These are phyloP conservation scores for Chlamydotis undulata DNA, from an alignment of 2,113 vertebrate species.

Conservation along the genomic window DNA sequence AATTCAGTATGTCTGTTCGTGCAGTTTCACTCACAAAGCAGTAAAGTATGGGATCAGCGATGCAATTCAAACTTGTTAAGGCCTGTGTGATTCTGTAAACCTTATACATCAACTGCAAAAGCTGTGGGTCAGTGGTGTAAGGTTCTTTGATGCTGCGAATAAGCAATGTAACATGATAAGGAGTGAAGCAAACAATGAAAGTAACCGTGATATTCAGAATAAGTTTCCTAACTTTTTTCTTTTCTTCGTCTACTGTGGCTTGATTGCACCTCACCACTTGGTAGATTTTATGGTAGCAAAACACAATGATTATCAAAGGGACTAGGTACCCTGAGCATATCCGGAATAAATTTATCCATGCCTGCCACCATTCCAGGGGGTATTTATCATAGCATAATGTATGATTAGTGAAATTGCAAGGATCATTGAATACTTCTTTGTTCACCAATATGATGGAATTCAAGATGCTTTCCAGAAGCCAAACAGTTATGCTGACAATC, in stretches of 20 bases:
- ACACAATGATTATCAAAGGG: constrained; percentile 77
- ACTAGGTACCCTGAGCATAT: constrained; percentile 78
- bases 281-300: constrained; percentile 81
- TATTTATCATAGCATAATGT: constrained; percentile 82
- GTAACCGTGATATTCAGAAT: constrained; percentile 77
- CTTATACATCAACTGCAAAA: constrained; percentile 31
- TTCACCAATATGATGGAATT: constrained; percentile 74
- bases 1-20: constrained; percentile 73
- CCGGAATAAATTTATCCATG: constrained; percentile 67
- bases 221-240: constrained; percentile 77
- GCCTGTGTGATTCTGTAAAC: constrained; percentile 81
- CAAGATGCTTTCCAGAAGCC: constrained; percentile 77
- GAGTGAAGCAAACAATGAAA: constrained; percentile 85
- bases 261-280: constrained; percentile 79
- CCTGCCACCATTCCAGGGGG: constrained; percentile 72
- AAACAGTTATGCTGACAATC: constrained; percentile 72
- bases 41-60: constrained; percentile 88
- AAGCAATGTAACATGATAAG: constrained; percentile 82
- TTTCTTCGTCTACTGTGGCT: constrained; percentile 80
- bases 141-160: constrained; percentile 74
- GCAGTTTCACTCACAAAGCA: constrained; percentile 86
- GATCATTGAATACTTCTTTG: constrained; percentile 63
- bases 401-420: constrained; percentile 32
- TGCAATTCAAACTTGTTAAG: constrained; percentile 84
- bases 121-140: neutral